Percentiles rank a stretch among this genome's conserved stretches.
These are phyloP conservation scores for Siphamia tubifer DNA, from an alignment of 2,113 vertebrate species.

Conservation along the genomic window DNA sequence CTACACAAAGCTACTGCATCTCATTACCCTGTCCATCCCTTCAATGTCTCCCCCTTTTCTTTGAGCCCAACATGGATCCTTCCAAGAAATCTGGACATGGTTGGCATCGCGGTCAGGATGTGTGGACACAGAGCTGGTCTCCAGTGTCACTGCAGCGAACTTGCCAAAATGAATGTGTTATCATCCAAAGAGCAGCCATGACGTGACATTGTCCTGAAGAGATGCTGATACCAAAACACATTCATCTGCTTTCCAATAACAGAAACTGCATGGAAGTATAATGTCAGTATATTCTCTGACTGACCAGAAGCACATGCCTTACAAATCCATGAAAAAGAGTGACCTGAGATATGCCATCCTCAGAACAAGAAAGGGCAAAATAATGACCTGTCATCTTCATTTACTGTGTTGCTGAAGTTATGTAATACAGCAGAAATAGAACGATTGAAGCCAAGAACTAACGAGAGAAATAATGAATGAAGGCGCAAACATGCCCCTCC, in stretches of 20 bases:
- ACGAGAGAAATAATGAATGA: slow-evolving; percentile 11
- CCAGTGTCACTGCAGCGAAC: background rate
- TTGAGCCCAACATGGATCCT: background rate
- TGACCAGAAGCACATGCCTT: background rate
- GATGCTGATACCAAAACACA: slow-evolving; percentile 12
- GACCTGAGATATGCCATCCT: background rate
- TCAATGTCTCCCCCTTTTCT: background rate
- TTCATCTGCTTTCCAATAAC: background rate
- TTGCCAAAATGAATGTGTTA: slow-evolving; percentile 31
- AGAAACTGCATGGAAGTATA: background rate
- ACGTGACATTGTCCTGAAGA: slow-evolving; percentile 8
- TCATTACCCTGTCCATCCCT: background rate
- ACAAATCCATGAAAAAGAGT: background rate
- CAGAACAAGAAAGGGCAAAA: background rate
- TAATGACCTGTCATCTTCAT: slow-evolving; percentile 5
- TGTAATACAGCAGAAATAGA: slow-evolving; percentile 4
- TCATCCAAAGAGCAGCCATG: slow-evolving; percentile 26
- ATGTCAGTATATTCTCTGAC: background rate
- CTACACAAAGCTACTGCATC: background rate
- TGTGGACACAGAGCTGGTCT: background rate
- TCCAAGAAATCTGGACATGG: slow-evolving; percentile 14
- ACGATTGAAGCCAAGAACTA: background rate
- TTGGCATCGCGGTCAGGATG: slow-evolving; percentile 6
- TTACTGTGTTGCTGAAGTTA: background rate
- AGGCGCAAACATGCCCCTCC: background rate